phyloP scores from a whole-genome alignment of 2,113 vertebrate species.

The Caracal caracal region DNA sequence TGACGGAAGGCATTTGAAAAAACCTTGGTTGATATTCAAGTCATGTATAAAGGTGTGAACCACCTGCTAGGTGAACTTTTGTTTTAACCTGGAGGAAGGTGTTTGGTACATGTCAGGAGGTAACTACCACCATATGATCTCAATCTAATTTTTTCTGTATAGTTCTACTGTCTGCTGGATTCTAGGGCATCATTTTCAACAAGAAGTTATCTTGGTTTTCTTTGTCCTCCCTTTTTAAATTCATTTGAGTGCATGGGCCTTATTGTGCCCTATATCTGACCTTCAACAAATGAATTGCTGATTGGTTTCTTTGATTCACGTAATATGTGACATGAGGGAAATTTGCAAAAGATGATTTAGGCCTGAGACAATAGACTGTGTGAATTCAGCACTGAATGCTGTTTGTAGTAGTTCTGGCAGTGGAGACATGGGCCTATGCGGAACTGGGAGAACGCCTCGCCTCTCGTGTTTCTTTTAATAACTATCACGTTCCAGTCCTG shows the following conservation, averaged over 20 bases:
- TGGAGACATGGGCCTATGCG: neutral
- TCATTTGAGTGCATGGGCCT: neutral
- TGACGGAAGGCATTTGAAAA: neutral
- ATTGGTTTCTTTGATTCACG: conserved; percentile 34
- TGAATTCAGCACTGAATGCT: neutral
- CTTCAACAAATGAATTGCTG: neutral
- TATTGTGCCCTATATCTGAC: neutral
- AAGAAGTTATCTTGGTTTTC: neutral
- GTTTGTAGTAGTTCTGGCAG: neutral
- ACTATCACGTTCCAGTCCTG: neutral
- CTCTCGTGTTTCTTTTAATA: conserved; percentile 47
- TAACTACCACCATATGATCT: neutral
- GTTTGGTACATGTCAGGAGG: neutral
- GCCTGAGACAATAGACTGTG: neutral
- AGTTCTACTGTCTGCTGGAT: neutral
- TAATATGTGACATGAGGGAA: neutral
- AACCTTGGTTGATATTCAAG: neutral
- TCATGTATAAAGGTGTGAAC: neutral
- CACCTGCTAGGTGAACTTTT: neutral
- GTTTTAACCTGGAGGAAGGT: neutral
- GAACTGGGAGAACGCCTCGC: neutral
- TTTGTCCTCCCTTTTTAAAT: neutral
- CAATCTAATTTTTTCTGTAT: neutral
- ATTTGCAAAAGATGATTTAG: neutral
- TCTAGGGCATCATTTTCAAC: neutral